phyloP scores from a whole-genome alignment of 2,113 vertebrate species.

The Spilogale gracilis region DNA sequence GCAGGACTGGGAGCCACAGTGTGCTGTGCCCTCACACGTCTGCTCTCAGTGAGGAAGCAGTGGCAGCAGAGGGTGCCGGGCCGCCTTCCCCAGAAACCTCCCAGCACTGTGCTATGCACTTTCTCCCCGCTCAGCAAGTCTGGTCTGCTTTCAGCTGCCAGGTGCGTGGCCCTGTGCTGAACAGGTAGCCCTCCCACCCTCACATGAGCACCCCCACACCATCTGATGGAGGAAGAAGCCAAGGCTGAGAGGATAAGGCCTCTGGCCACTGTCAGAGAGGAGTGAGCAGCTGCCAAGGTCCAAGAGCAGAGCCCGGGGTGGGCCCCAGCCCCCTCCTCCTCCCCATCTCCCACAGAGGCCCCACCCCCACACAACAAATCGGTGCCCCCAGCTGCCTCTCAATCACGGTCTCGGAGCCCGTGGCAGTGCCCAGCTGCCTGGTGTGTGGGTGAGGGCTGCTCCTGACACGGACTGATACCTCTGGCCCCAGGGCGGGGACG shows the following conservation, averaged over 20 bases:
- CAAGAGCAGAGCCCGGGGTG: background rate
- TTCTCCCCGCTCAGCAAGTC: background rate
- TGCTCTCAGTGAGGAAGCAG: conserved; percentile 38
- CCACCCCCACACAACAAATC: background rate
- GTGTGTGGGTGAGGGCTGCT: conserved; percentile 67
- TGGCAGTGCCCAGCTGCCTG: conserved; percentile 59
- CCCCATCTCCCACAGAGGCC: background rate
- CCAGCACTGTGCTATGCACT: background rate
- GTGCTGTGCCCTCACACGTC: background rate
- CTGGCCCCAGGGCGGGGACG: background rate
- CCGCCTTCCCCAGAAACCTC: background rate
- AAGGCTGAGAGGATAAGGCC: background rate
- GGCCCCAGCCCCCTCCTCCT: background rate
- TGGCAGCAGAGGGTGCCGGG: background rate
- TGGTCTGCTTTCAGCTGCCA: background rate
- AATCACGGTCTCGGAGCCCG: conserved; percentile 64
- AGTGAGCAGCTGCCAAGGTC: background rate
- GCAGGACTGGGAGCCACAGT: background rate
- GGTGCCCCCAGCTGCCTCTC: conserved; percentile 67
- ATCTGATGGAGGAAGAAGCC: background rate
- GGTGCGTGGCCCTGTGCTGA: background rate
- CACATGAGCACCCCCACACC: background rate
- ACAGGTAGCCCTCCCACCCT: background rate
- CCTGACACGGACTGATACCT: conserved; percentile 71
- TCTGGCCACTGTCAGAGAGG: background rate